Evolutionary conservation across 2,113 vertebrate species (phyloP), one percentile per base, ranked within the genome.

Genomic region (Labrus mixtus): DNA sequence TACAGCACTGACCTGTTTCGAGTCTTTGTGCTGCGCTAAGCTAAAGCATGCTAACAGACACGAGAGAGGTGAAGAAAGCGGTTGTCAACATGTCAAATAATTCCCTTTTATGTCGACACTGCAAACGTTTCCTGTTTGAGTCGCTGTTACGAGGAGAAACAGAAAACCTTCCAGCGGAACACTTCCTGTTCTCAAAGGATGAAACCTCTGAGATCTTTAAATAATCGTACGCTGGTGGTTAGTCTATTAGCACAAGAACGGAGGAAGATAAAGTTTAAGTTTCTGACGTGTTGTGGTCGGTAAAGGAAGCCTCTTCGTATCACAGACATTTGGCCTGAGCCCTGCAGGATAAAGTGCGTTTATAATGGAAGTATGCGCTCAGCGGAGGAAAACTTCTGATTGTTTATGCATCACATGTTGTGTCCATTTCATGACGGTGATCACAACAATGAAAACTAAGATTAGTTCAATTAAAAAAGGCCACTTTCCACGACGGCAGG

Each of bases 271-370:
- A 4, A 54, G 29, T 25, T 12, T 19, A 8, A 45, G 9, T 41
- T 17, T 4, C 8, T 4, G 20, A 19, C 7, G 53, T 5, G 56
- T 60, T 12, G 10, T 15, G 1, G 37, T 13, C 5, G 69, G n/a
- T 58, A 53, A 20, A 45, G 66, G 25, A 37, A 29, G 37, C 25
- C 2, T 61, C 60, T 54, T 17, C 71, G 3, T 45, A 3, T 48
- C 37, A 4, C 69, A 48, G 59, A 64, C 67, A 5, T 22, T 3
- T 53, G 64, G 61, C 81, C 69, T 57, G 53, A 61, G 81, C 15
- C 43, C 64, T 19, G 25, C 41, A 11, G 73, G 22, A 70, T 80
- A 83, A 87, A 87, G 79, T 76, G 87, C 87, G n/a, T 73, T 39
- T 39, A 72, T 48, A 48, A 58, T 10, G 17, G 29, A 33, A 33